Percentiles rank a stretch among this genome's conserved stretches.
These are phyloP conservation scores for Drepanosiphum platanoidis DNA, from an alignment of 2,888 invertebrate genomes.

Conservation along the genomic window DNA sequence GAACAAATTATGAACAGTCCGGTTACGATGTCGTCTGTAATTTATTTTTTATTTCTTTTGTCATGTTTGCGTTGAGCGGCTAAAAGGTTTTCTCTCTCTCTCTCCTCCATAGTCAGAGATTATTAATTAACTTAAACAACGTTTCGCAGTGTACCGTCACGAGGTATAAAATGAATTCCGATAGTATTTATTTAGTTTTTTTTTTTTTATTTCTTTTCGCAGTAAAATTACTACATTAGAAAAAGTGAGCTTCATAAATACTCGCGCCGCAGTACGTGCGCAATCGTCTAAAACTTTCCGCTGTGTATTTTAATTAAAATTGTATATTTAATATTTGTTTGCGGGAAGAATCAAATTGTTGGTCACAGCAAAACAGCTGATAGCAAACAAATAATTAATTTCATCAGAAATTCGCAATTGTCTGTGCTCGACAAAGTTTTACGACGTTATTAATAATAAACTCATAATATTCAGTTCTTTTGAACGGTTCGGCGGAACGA, in stretches of 20 bases:
- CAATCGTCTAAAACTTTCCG: neutral
- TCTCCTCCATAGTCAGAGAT: neutral
- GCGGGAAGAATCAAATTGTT: neutral
- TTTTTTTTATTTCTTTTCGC: too few relatives aligned
- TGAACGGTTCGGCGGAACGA: too few relatives aligned
- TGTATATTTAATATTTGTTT: neutral
- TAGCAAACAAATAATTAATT: too few relatives aligned
- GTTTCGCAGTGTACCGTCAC: neutral
- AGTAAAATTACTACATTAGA: neutral
- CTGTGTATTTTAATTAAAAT: neutral
- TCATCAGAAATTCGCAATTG: too few relatives aligned
- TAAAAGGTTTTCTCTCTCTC: neutral
- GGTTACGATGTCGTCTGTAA: neutral
- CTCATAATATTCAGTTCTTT: too few relatives aligned
- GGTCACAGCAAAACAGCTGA: neutral
- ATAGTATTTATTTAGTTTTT: too few relatives aligned
- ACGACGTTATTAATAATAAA: too few relatives aligned
- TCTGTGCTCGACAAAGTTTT: too few relatives aligned
- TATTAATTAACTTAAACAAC: neutral
- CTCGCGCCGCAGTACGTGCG: neutral
- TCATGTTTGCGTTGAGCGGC: neutral
- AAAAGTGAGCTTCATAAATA: neutral
- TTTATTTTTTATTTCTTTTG: neutral
- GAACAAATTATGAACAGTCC: neutral
- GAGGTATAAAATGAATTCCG: neutral